A percentile compares a stretch with the other conserved stretches of the same genome.
These are phyloP conservation scores for Netelia virgata DNA, from an alignment of 2,888 invertebrate genomes.

Conservation along the genomic window DNA sequence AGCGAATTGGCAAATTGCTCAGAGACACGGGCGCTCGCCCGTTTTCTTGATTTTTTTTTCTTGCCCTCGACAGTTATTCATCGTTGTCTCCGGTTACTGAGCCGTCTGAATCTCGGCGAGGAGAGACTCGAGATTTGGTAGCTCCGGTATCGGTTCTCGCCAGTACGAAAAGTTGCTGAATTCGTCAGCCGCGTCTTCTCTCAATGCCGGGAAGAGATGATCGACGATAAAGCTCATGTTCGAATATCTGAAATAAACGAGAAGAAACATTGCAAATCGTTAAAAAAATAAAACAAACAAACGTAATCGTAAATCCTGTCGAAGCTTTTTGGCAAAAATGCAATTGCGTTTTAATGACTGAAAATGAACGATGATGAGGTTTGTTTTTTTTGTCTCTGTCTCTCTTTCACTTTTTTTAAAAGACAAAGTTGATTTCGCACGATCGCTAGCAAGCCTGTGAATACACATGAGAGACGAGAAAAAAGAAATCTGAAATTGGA, in stretches of 20 bases:
- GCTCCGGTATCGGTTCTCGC: constrained; percentile 93
- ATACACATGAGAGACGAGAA: constrained; percentile 13
- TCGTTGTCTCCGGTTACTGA: constrained; percentile 69
- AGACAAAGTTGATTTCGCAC: constrained; percentile 47
- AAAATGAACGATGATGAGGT: constrained; percentile 56
- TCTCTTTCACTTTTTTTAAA: background rate
- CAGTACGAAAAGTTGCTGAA: constrained; percentile 97
- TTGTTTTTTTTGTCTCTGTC: no score
- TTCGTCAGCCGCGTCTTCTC: constrained; percentile 88
- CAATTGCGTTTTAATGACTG: constrained; percentile 52
- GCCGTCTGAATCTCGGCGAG: constrained; percentile 69
- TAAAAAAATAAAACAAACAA: background rate
- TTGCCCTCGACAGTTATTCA: constrained; percentile 39
- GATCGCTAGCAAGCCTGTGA: constrained; percentile 61
- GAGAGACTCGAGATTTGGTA: constrained; percentile 80
- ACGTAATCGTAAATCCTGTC: background rate
- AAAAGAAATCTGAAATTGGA: constrained; percentile 46
- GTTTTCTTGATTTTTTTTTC: constrained; percentile 18
- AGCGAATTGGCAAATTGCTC: constrained; percentile 57
- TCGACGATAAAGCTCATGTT: constrained; percentile 98
- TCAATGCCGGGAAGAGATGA: constrained; percentile 96
- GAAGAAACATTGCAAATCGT: background rate
- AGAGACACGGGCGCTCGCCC: background rate
- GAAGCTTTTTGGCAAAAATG: background rate
- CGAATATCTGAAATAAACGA: constrained; percentile 91